A percentile compares a stretch with the other conserved stretches of the same genome.
These are phyloP conservation scores for Amphibalanus amphitrite DNA, from an alignment of 1,140 invertebrate genomes.

Conservation along the genomic window DNA sequence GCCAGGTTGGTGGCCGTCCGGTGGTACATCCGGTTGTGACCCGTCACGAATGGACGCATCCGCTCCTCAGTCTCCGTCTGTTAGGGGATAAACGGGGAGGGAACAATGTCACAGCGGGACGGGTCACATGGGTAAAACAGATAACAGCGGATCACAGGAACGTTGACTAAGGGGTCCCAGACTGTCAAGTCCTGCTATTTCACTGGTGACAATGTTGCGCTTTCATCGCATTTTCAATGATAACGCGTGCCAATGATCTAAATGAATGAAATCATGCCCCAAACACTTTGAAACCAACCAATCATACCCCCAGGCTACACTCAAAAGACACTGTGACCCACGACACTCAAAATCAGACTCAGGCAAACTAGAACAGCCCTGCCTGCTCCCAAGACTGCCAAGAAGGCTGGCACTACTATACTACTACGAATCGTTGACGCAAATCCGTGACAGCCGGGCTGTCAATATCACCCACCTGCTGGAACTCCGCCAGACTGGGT, in stretches of 20 bases:
- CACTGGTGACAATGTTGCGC: no score
- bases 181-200: no score
- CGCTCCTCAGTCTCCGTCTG: slow-evolving; percentile 3
- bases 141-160: not conserved
- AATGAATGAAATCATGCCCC: no score
- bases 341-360: not conserved
- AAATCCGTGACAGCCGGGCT: slow-evolving; percentile 41
- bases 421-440: slow-evolving; percentile 34
- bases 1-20: slow-evolving; percentile 84
- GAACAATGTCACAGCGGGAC: not conserved
- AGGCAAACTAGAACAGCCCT: not conserved
- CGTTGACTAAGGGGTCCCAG: no score
- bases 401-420: slow-evolving; percentile 32
- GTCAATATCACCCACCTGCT: slow-evolving; percentile 28
- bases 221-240: no score
- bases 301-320: no score
- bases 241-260: no score
- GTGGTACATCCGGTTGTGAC: slow-evolving; percentile 52
- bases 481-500: slow-evolving; percentile 60
- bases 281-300: no score
- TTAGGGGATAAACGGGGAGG: not conserved
- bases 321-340: not conserved
- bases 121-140: not conserved
- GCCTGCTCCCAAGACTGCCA: not conserved
- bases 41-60: slow-evolving; percentile 11